A percentile compares a stretch with the other conserved stretches of the same genome.
phyloP scores from a whole-genome alignment of 2,113 vertebrate species.

The Tylochromis polylepis region DNA sequence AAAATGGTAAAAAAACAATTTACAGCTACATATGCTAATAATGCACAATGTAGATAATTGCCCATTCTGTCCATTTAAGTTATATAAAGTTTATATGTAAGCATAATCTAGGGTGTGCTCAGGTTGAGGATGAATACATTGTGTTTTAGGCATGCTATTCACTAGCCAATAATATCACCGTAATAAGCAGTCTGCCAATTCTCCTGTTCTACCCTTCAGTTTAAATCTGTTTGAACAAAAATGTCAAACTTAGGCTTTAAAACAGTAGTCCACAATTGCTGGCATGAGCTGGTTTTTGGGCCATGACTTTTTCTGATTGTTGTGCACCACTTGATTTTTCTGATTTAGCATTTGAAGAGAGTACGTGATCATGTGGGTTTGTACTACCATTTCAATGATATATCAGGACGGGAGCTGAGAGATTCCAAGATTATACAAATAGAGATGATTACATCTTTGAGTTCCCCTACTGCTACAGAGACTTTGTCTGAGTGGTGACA shows the following conservation, averaged over 20 bases:
- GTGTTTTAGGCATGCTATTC: not conserved
- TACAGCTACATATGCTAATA: fast-evolving
- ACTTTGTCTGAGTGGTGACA: not conserved
- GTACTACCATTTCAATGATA: not conserved
- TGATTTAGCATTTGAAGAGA: no score
- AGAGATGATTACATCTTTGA: not conserved
- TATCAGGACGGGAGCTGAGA: fast-evolving
- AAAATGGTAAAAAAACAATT: no score
- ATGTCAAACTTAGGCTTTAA: not conserved
- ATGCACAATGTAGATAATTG: not conserved
- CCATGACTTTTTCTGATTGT: not conserved
- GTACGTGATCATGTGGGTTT: no score
- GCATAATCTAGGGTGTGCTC: not conserved
- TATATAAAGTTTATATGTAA: not conserved
- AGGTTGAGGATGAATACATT: not conserved
- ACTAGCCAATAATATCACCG: not conserved
- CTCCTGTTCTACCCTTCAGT: no score
- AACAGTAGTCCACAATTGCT: not conserved
- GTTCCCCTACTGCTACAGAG: not conserved
- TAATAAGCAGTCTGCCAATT: not conserved
- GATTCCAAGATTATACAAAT: fast-evolving
- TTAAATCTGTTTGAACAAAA: not conserved
- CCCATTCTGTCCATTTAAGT: not conserved
- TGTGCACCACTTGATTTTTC: not conserved
- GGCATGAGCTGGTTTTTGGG: not conserved